Base-by-base conservation (phyloP, 1,140 invertebrate genomes). In the Apis cerana region DNA sequence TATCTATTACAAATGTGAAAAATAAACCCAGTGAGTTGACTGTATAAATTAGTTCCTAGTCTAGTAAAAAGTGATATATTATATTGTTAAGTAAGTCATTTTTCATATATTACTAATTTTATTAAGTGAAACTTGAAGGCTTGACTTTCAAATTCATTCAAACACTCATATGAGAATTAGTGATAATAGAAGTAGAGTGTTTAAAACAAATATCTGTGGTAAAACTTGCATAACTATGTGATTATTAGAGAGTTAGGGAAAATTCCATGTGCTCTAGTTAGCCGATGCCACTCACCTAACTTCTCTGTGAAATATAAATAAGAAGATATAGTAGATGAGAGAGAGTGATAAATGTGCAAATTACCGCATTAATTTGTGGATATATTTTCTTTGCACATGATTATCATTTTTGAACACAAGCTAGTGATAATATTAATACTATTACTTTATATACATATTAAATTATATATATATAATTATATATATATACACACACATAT, bases 41-140 rank as follows among this genome's bases (percentile, higher is more conserved):
- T 89, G 79, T 89, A 64, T 33, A 86, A 89, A 90, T 92, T 91
- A 90, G 91, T 91, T 90, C 90, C 91, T 92, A 92, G 91, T 92
- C 91, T 81, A 85, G 77, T 89, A 80, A 84, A 77, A 89, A 89
- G 91, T 92, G 91, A 92, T 91, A 91, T 79, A 68, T 69, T 21
- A 69, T 89, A 86, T 62, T 58, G 64, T 75, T 88, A 88, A 70
- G 58, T 82, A 58, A 43, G 12, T 83, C 54, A 19, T 80, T 15
- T 87, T 85, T 82, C n/a, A 10, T 77, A 33, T 80, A 79, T 72
- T 82, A 85, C 48, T 88, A 80, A 78, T 75, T 80, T 67, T 74
- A 50, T 84, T 90, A 83, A 83, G 67, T 80, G 52, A 85, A 78
- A 83, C 79, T 69, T 54, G 67, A 89, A 89, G 89, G 86, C 89